These are phyloP conservation scores for Amiota mariae DNA, from an alignment of 2,888 invertebrate genomes.

Conservation along the genomic window DNA sequence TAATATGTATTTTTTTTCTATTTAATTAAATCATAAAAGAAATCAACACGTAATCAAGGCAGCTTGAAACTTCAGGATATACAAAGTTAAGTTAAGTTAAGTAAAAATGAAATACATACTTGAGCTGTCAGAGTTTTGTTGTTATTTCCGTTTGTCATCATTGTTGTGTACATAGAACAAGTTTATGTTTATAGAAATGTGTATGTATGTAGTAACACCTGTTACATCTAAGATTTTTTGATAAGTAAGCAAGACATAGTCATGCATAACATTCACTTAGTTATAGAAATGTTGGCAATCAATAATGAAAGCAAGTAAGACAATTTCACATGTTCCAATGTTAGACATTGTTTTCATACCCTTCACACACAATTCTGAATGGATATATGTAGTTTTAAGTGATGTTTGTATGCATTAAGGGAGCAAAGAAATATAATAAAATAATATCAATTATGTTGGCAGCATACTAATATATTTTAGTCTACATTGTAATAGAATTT, in stretches of 20 bases:
- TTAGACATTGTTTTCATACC: too few species aligned
- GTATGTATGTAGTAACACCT: not conserved
- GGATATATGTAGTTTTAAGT: too few species aligned
- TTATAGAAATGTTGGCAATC: too few species aligned
- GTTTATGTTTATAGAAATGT: not conserved
- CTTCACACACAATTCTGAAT: too few species aligned
- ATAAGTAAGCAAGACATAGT: not conserved
- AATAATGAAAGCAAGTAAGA: too few species aligned
- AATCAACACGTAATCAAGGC: slow-evolving; percentile 13
- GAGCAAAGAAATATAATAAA: too few species aligned
- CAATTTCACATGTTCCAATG: too few species aligned
- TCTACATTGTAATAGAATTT: too few species aligned
- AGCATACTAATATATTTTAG: too few species aligned
- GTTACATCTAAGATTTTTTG: not conserved
- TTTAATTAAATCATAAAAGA: slow-evolving; percentile 10
- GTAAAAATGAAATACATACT: not conserved
- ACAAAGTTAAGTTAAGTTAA: not conserved
- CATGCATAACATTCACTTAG: too few species aligned
- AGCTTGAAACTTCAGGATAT: not conserved
- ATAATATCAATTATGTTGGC: too few species aligned
- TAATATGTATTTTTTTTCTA: not conserved
- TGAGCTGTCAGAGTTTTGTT: not conserved
- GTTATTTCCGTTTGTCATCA: slow-evolving; percentile 10
- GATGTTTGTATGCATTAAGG: too few species aligned
- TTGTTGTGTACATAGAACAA: not conserved